A percentile compares a stretch with the other conserved stretches of the same genome.
Conservation (phyloP, 2,888 invertebrate species). For the Acleris emargana region DNA sequence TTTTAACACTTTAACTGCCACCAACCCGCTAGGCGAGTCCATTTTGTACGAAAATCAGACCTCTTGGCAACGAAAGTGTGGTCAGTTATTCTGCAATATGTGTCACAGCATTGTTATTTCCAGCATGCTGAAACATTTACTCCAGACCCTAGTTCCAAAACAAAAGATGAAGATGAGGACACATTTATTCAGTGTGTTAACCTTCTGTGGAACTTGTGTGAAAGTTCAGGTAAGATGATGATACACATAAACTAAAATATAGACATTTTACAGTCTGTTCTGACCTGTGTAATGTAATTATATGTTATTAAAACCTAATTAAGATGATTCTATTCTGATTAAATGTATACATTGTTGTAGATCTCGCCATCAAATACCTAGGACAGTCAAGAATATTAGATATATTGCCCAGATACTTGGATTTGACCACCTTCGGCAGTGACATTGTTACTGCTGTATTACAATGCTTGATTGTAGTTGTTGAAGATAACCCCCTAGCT, state of each 20-base stretch:
- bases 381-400: conserved; percentile 86
- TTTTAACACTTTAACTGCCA: no score
- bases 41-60: no score
- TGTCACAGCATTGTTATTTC: conserved; percentile 30
- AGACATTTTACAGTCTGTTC: background rate
- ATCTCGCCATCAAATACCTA: conserved; percentile 85
- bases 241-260: background rate
- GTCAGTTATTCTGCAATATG: background rate
- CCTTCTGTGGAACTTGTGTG: conserved; percentile 88
- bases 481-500: conserved; percentile 87
- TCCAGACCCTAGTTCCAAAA: conserved; percentile 69
- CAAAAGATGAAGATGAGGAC: conserved; percentile 84
- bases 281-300: background rate
- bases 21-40: no score
- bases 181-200: conserved; percentile 87
- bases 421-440: conserved; percentile 81
- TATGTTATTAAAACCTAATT: no score
- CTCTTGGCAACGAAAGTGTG: no score
- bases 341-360: conserved; percentile 55
- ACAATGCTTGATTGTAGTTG: conserved; percentile 88
- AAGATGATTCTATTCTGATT: background rate
- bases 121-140: conserved; percentile 80
- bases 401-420: conserved; percentile 84
- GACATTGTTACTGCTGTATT: conserved; percentile 83
- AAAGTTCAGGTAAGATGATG: conserved; percentile 78